Percentiles rank a stretch among this genome's conserved stretches.
phyloP scores from a whole-genome alignment of 2,888 invertebrate species.

The Neria commutata region DNA sequence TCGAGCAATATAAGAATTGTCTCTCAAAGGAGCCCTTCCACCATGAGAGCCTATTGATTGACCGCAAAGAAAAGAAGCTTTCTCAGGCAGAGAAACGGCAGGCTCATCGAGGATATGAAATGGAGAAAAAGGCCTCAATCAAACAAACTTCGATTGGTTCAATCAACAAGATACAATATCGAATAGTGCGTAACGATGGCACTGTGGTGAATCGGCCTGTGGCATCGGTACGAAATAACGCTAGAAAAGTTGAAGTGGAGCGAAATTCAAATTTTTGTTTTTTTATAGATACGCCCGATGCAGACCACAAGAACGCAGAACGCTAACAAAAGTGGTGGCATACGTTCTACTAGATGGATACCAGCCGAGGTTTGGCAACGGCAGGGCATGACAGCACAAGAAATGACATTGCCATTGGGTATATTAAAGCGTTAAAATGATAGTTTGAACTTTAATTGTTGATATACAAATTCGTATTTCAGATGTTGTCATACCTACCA shows the following conservation, averaged over 20 bases:
- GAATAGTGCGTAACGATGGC: slow-evolving; percentile 68
- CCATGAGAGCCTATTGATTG: slow-evolving; percentile 92
- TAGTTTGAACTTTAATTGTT: not conserved
- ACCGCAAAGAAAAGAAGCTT: slow-evolving; percentile 92
- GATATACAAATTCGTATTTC: too few species aligned
- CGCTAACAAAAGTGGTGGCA: slow-evolving; percentile 45
- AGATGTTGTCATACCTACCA: slow-evolving; percentile 92
- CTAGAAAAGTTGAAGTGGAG: not conserved
- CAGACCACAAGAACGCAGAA: slow-evolving; percentile 68
- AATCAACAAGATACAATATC: slow-evolving; percentile 65
- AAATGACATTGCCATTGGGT: slow-evolving; percentile 90
- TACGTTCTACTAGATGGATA: slow-evolving; percentile 74
- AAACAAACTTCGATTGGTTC: slow-evolving; percentile 67
- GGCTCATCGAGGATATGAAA: slow-evolving; percentile 89
- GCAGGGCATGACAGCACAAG: slow-evolving; percentile 94
- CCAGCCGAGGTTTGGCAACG: slow-evolving; percentile 90
- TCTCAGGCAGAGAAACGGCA: slow-evolving; percentile 92
- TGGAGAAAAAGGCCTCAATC: slow-evolving; percentile 86
- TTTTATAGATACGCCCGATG: slow-evolving; percentile 75
- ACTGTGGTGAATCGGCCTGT: slow-evolving; percentile 71
- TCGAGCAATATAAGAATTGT: slow-evolving; percentile 68
- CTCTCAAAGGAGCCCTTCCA: slow-evolving; percentile 89
- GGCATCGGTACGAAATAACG: slow-evolving; percentile 65
- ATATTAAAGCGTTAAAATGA: slow-evolving; percentile 21
- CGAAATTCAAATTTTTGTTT: not conserved